Conservation (phyloP, 2,888 invertebrate genomes). For the Eucriotettix oculatus region DNA sequence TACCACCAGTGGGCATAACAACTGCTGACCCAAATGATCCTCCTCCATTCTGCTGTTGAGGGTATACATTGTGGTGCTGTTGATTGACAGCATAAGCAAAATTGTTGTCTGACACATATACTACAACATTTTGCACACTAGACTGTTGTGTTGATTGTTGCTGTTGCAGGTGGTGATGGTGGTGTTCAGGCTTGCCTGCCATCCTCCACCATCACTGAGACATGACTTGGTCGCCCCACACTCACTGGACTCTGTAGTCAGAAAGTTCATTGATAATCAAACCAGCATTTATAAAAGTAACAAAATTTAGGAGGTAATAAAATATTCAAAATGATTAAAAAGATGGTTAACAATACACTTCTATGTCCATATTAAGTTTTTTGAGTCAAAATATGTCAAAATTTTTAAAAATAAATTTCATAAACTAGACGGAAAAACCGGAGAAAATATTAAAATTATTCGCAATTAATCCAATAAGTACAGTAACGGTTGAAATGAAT, state of each 20-base stretch:
- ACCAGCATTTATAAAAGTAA: constrained; percentile 4
- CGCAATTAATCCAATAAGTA: no score
- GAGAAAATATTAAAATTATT: no score
- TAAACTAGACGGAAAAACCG: no score
- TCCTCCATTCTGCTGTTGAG: constrained; percentile 9
- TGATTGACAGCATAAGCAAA: constrained; percentile 33
- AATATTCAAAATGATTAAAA: no score
- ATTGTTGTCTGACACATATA: constrained; percentile 39
- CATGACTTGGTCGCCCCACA: constrained; percentile 27
- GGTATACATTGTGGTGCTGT: constrained; percentile 24
- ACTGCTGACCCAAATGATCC: constrained; percentile 1
- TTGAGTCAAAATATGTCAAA: no score
- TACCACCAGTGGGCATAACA: no score
- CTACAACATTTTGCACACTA: constrained; percentile 35
- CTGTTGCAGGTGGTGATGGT: constrained; percentile 19
- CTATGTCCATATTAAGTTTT: no score
- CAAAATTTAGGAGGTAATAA: neutral
- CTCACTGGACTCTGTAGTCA: constrained; percentile 21
- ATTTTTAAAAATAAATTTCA: no score
- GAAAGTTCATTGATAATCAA: constrained; percentile 14
- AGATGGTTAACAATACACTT: no score
- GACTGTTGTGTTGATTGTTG: constrained; percentile 14
- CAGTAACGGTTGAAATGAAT: no score
- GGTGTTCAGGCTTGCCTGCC: constrained; percentile 62
- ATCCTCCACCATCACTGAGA: constrained; percentile 58